Conservation (phyloP, 2,113 vertebrate species). For the Micromys minutus region DNA sequence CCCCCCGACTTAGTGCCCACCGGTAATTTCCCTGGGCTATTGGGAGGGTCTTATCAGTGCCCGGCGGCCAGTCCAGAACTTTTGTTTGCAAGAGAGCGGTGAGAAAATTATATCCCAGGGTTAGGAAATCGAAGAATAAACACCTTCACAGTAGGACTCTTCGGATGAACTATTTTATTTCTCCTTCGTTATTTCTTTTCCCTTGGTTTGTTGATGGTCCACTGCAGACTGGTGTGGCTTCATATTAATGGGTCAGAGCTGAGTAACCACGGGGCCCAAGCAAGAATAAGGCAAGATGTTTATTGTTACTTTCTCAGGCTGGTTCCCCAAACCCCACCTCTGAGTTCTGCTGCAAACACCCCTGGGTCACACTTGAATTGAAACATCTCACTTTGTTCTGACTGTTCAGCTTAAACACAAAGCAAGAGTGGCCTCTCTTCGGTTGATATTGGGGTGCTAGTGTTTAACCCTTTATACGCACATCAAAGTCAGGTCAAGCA, state of each 20-base stretch:
- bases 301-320: background rate
- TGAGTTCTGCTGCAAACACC: constrained; percentile 8
- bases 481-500: background rate
- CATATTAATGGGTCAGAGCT: constrained; percentile 54
- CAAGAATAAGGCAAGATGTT: background rate
- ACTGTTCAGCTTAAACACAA: constrained; percentile 37
- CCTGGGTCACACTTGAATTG: background rate
- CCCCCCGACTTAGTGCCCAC: background rate
- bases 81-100: constrained; percentile 32
- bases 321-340: background rate
- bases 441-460: background rate
- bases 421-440: background rate
- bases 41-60: background rate
- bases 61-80: background rate
- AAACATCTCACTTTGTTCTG: background rate
- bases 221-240: constrained; percentile 66
- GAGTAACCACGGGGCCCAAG: background rate
- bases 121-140: constrained; percentile 66
- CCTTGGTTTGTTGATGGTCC: constrained; percentile 68
- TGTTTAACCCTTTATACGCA: background rate
- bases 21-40: background rate
- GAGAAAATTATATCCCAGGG: constrained; percentile 17
- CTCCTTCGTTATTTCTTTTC: constrained; percentile 51
- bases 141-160: constrained; percentile 67
- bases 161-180: constrained; percentile 41